phyloP scores from a whole-genome alignment of 2,113 vertebrate genomes.

The Sigmodon hispidus region DNA sequence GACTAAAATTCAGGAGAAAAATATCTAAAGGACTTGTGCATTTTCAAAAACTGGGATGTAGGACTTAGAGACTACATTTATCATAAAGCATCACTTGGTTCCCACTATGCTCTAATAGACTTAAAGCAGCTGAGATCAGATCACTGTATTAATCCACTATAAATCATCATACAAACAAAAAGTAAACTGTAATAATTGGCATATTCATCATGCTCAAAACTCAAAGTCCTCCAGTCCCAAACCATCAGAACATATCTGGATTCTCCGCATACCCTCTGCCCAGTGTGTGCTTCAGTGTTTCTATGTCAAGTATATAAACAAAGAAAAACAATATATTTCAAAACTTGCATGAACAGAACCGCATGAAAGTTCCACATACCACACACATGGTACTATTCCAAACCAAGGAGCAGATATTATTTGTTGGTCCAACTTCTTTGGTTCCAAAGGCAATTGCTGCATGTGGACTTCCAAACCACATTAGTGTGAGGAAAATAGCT shows the following conservation, averaged over 20 bases:
- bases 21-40: background rate
- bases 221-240: background rate
- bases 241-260: background rate
- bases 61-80: background rate
- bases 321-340: background rate
- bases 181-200: background rate
- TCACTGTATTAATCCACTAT: background rate
- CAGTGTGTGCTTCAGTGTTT: background rate
- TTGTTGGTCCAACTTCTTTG: background rate
- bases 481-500: background rate
- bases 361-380: background rate
- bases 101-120: background rate
- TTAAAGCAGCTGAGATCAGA: background rate
- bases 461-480: background rate
- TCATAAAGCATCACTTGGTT: background rate
- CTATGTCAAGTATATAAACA: background rate
- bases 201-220: background rate
- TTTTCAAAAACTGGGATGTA: background rate
- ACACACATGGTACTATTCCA: background rate
- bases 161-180: background rate
- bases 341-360: background rate
- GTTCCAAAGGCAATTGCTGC: background rate
- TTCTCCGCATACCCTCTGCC: background rate
- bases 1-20: background rate
- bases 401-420: background rate